Evolutionary conservation across 92 coral and sea anemone genomes (phyloP).

Genomic region (Umimayanthus chanpuru): DNA sequence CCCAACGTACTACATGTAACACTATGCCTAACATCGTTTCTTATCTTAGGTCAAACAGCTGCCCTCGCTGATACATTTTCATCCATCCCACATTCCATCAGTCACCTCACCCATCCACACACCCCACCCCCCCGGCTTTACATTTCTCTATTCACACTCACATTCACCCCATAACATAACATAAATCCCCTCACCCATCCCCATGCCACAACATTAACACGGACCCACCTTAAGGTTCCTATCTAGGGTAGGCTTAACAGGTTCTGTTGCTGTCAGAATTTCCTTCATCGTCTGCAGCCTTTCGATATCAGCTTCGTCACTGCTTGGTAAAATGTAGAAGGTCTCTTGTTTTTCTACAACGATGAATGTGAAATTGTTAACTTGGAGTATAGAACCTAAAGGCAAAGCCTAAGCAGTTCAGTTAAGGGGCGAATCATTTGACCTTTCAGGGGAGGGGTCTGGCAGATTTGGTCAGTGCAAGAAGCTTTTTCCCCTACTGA

Average conservation of each 20-base stretch:
- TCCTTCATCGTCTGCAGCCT: constrained; percentile 65
- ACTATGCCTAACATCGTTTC: background rate
- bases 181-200: background rate
- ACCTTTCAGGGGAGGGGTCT: too few relatives aligned
- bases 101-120: background rate
- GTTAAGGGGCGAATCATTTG: too few relatives aligned
- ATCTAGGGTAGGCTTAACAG: constrained; percentile 79
- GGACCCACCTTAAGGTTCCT: constrained; percentile 66
- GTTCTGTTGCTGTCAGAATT: constrained; percentile 63
- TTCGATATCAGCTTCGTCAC: constrained; percentile 53
- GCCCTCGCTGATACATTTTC: background rate
- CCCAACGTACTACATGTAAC: background rate
- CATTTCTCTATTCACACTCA: background rate
- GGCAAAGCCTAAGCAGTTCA: too few relatives aligned
- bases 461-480: too few relatives aligned
- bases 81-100: background rate
- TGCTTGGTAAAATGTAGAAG: constrained; percentile 70
- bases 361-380: background rate
- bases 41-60: background rate
- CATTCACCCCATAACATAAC: background rate
- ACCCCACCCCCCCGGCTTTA: background rate
- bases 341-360: constrained; percentile 66
- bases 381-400: too few relatives aligned
- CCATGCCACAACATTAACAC: background rate
- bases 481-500: too few relatives aligned